A percentile compares a stretch with the other conserved stretches of the same genome.
phyloP scores from a whole-genome alignment of 2,797 vertebrate species.

The Tadarida brasiliensis region DNA sequence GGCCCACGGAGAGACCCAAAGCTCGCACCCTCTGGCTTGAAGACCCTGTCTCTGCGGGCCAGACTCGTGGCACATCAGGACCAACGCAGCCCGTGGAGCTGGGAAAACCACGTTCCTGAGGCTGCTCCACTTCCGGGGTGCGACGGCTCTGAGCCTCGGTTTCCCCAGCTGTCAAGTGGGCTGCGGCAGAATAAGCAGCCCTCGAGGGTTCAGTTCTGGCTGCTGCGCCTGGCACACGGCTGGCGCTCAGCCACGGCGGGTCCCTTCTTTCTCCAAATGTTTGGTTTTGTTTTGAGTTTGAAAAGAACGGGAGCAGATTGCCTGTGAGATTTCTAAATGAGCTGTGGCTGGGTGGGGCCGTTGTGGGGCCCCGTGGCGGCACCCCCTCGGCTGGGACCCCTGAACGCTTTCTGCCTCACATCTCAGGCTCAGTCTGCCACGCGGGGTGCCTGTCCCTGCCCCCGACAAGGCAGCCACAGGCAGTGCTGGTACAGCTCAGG shows the following conservation, averaged over 20 bases:
- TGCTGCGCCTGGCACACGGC: accelerated
- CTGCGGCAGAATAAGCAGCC: accelerated
- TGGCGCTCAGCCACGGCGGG: accelerated
- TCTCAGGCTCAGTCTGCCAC: neutral
- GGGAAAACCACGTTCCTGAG: accelerated
- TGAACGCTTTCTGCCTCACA: neutral
- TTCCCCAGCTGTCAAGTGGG: neutral
- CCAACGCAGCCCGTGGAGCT: neutral
- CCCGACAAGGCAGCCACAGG: neutral
- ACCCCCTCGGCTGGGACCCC: neutral
- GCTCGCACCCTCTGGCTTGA: no score
- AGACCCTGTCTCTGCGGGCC: neutral
- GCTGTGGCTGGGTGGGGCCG: neutral
- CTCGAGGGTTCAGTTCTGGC: accelerated
- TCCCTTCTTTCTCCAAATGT: neutral
- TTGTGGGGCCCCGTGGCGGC: accelerated
- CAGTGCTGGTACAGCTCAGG: neutral
- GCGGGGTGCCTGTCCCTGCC: neutral
- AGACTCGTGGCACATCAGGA: neutral
- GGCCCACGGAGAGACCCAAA: neutral
- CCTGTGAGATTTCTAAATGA: neutral
- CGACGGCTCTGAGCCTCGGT: neutral
- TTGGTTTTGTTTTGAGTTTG: neutral
- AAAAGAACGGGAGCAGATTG: neutral
- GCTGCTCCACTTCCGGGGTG: no score